phyloP scores from a whole-genome alignment of 2,888 invertebrate species.

The Andrena flavipes region DNA sequence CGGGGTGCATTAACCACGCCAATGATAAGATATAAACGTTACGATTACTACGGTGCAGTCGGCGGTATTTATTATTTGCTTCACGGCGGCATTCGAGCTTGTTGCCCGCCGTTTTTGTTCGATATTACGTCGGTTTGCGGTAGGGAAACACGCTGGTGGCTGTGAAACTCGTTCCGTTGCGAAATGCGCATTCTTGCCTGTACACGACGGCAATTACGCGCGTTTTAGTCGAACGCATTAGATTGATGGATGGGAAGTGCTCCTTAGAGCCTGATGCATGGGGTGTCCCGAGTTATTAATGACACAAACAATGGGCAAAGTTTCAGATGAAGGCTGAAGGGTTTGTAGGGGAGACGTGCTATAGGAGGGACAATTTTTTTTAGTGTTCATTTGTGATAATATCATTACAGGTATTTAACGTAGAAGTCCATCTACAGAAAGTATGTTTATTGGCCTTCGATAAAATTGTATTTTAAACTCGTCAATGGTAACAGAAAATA shows the following conservation, averaged over 20 bases:
- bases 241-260: not conserved
- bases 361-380: too few relatives aligned
- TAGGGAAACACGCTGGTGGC: not conserved
- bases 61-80: slow-evolving; percentile 34
- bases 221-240: slow-evolving; percentile 11
- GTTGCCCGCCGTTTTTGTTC: slow-evolving; percentile 18
- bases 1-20: slow-evolving; percentile 23
- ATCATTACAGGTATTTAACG: too few relatives aligned
- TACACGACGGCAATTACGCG: slow-evolving; percentile 14
- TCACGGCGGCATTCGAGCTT: slow-evolving; percentile 21
- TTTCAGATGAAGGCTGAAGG: not conserved
- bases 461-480: too few relatives aligned
- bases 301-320: not conserved
- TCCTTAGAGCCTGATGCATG: not conserved
- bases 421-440: too few relatives aligned
- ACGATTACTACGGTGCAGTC: slow-evolving; percentile 32
- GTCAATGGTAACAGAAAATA: too few relatives aligned
- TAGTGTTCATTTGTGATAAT: too few relatives aligned
- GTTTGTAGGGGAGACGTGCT: too few relatives aligned
- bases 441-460: too few relatives aligned
- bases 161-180: slow-evolving; percentile 16
- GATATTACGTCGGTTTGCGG: slow-evolving; percentile 14
- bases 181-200: slow-evolving; percentile 24
- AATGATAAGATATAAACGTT: slow-evolving; percentile 56
- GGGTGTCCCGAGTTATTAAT: not conserved